Evolutionary conservation across 2,113 vertebrate genomes (phyloP), one percentile per base, ranked within the genome.

Genomic region (Platichthys stellatus): DNA sequence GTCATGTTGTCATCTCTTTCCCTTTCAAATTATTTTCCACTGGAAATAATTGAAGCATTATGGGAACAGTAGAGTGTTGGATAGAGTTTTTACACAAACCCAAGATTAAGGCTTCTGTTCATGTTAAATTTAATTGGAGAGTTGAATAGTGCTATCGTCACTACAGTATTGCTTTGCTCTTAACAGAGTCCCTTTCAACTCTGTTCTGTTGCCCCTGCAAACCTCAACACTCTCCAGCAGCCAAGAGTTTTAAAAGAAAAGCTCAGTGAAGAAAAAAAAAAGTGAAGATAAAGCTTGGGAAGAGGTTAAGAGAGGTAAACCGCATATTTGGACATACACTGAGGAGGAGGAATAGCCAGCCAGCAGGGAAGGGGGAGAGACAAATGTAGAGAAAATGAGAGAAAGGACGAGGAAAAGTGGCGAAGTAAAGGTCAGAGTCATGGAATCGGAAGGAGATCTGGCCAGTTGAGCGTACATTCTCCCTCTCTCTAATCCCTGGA

Each of bases 271-370:
- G 45, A 56, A 10, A 64, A 78, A 31, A 67, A 69, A 63, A 69
- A 24, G 18, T 61, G 54, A 73, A 87, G 79, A 89, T 74, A 80
- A 89, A 86, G 84, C 79, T 80, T 89, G 66, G 77, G 83, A 84
- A 88, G 84, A 89, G 88, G 81, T 92, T 83, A 88, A 78, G 66
- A 85, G 83, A 87, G 83, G 83, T 90, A 85, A 54, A 78, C 69
- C 59, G 5, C 85, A 76, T 79, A 80, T 80, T 84, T 82, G 77
- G 74, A 76, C 72, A 45, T 64, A 63, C 71, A 66, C 71, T 69
- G 21, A 54, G 61, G 51, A 72, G 62, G 74, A 78, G 83, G 66
- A 82, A 67, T 69, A 74, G 61, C 23, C 23, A 69, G 63, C 71
- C 59, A 73, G 58, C 26, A 1, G 66, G 38, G 74, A 63, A 73